Conservation (phyloP, 1,140 invertebrate genomes). For the Zelostemma sp. region DNA sequence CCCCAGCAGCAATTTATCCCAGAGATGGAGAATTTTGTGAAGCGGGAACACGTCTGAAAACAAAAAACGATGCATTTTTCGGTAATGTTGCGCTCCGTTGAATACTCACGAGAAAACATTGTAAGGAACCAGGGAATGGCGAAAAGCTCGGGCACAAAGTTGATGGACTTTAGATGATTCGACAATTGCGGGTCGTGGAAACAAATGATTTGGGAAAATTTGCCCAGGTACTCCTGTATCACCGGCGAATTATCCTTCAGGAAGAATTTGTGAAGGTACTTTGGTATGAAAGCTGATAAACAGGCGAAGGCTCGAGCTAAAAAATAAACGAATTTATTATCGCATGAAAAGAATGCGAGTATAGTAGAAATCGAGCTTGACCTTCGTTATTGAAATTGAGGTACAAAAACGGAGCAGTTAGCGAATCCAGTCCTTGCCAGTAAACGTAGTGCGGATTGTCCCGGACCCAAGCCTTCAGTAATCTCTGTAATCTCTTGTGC, state of each 20-base stretch:
- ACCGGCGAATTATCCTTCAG: constrained; percentile 97
- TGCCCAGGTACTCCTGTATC: constrained; percentile 97
- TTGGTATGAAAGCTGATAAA: constrained; percentile 93
- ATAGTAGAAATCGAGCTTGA: constrained; percentile 59
- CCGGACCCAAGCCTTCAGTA: constrained; percentile 97
- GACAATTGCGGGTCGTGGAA: constrained; percentile 95
- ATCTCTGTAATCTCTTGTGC: constrained; percentile 91
- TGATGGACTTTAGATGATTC: constrained; percentile 92
- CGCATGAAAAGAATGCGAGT: neutral
- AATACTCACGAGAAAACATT: constrained; percentile 96
- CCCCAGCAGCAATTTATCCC: constrained; percentile 96
- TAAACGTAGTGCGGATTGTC: constrained; percentile 97
- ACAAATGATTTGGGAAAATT: constrained; percentile 95
- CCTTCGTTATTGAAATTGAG: constrained; percentile 98
- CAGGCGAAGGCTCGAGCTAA: constrained; percentile 94
- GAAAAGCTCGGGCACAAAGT: constrained; percentile 97
- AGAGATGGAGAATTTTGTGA: constrained; percentile 97
- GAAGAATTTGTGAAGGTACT: constrained; percentile 98
- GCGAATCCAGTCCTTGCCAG: constrained; percentile 99
- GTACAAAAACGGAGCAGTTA: constrained; percentile 97
- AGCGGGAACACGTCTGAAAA: constrained; percentile 94
- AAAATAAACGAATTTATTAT: constrained; percentile 1
- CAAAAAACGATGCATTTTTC: no score
- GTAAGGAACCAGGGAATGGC: constrained; percentile 99
- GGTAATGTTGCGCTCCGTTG: no score